Evolutionary conservation across 2,797 vertebrate species (phyloP).

Genomic region (Sebastiscus albofasciatus): DNA sequence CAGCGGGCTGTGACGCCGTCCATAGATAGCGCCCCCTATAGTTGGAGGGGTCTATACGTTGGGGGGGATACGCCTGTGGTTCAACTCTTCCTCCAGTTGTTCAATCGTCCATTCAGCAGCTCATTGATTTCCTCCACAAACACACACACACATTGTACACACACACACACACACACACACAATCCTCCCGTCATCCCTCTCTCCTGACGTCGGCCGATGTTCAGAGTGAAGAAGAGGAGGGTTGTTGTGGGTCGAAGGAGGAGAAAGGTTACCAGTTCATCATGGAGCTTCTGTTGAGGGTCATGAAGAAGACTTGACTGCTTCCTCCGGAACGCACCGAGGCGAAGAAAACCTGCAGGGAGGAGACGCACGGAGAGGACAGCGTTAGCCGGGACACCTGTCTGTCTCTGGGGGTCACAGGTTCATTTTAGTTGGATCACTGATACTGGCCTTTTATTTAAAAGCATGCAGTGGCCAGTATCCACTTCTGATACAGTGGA

Average conservation of each 20-base stretch:
- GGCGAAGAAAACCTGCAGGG: slow-evolving; percentile 95
- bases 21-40: slow-evolving; percentile 6
- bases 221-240: slow-evolving; percentile 61
- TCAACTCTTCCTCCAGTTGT: slow-evolving; percentile 11
- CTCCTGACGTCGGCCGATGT: slow-evolving; percentile 59
- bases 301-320: slow-evolving; percentile 99
- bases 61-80: background rate
- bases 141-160: slow-evolving; percentile 17
- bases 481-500: background rate
- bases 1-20: background rate
- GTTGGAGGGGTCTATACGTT: background rate
- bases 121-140: slow-evolving; percentile 32
- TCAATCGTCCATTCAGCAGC: slow-evolving; percentile 27
- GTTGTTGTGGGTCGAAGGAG: slow-evolving; percentile 46
- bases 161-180: slow-evolving; percentile 7
- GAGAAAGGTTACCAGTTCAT: slow-evolving; percentile 95
- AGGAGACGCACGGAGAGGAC: background rate
- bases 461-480: background rate
- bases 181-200: slow-evolving; percentile 26
- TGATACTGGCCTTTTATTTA: background rate
- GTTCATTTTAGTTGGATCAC: background rate
- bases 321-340: slow-evolving; percentile 98
- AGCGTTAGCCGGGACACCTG: background rate
- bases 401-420: background rate
- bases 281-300: slow-evolving; percentile 99